These are phyloP conservation scores for Saimiri boliviensis DNA, from an alignment of 2,113 vertebrate species.

Conservation along the genomic window DNA sequence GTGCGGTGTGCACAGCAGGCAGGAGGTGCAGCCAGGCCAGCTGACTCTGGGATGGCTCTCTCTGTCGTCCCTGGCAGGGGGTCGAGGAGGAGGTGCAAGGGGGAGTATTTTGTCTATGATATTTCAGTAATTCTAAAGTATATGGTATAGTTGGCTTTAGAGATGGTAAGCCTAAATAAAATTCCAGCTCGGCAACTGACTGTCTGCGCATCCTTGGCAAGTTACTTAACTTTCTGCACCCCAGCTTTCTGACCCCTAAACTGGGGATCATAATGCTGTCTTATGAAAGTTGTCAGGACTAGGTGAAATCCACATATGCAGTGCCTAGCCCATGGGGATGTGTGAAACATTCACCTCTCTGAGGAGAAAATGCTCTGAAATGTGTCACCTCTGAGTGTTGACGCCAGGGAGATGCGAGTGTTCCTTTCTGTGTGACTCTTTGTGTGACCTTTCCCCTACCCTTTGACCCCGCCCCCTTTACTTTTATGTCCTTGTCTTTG, in stretches of 20 bases:
- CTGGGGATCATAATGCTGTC: rapidly evolving
- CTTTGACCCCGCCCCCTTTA: background rate
- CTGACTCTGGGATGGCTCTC: background rate
- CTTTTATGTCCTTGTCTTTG: background rate
- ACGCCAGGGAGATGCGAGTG: background rate
- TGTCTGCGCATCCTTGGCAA: background rate
- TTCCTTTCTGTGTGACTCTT: background rate
- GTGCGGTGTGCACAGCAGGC: background rate
- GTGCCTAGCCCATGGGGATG: rapidly evolving
- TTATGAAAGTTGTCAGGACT: background rate
- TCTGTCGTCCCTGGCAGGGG: background rate
- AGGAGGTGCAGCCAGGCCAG: background rate
- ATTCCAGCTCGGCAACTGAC: background rate
- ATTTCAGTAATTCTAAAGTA: background rate
- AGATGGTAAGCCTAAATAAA: background rate
- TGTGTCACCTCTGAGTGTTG: background rate
- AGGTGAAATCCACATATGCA: rapidly evolving
- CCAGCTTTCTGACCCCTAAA: background rate
- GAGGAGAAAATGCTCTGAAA: background rate
- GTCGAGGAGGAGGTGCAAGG: too few relatives aligned
- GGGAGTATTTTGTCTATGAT: background rate
- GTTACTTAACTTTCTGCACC: background rate
- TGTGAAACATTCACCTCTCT: rapidly evolving
- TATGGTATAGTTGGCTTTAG: background rate
- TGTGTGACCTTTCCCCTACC: too few relatives aligned